Evolutionary conservation across 2,113 vertebrate genomes (phyloP), one percentile per base, ranked within the genome.

Genomic region (human (Homo sapiens)): DNA sequence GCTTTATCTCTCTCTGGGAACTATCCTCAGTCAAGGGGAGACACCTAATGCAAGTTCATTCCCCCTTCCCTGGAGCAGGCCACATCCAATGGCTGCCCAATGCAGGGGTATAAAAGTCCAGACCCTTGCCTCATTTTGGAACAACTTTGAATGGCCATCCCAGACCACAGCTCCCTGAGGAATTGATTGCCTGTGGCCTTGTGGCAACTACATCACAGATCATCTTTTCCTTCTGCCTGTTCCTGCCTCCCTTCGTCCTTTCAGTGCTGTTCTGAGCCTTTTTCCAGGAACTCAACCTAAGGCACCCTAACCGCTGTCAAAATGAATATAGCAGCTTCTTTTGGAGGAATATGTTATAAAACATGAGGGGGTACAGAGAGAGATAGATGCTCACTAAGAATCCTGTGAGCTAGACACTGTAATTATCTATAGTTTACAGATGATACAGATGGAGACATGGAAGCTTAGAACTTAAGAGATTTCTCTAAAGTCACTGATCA

Each of bases 401-500:
- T 52, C 10, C 38, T 89, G 3, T 61, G 14, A 79, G 30, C 2
- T 38, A 43, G 40, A 80, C 2, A n/a, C 5, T 48, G 73, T 78
- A 50, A 68, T 35, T 68, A 38, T 48, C 35, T 78, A 11, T 38
- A 18, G 76, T 95, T 90, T 88, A 87, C 13, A 92, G 45, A 57
- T 83, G 45, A 91, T 88, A 87, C 17, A 89, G 45, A 43, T 83
- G 52, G 91, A 22, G 20, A 84, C 82, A 32, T n/a, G 38, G 32
- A 61, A 68, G 12, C 52, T 96, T 52, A 18, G 64, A 55, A 84
- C 72, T 80, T 30, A 22, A 94, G 30, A 92, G 68, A 55, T 30
- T 94, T 96, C 76, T 75, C 43, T 72, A 78, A 91, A 55, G 45
- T 91, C 68, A 96, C 23, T 89, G 38, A 78, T 73, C 92, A 59